Evolutionary conservation across 2,888 invertebrate genomes (phyloP), one percentile per base, ranked within the genome.

Genomic region (Microplitis manilae): DNA sequence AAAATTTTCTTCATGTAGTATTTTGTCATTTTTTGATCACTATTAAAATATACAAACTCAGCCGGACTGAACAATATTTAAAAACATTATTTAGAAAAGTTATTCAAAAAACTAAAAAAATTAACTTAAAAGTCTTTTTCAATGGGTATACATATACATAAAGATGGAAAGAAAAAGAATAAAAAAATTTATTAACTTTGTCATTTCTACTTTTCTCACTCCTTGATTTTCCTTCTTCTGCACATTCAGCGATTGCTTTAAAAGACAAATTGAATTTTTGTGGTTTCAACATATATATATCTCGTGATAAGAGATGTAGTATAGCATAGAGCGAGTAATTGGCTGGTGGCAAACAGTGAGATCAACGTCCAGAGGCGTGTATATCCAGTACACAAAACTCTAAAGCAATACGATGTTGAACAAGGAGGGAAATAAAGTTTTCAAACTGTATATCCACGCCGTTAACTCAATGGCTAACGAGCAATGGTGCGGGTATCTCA

Each of bases 181-280:
- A 50, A 5, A 1, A 9, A 9, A 65, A 72, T 77, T 79, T 79
- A 76, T 80, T 73, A 79, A 80, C 80, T 69, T 59, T 76, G 9
- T 62, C 39, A n/a, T 30, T 39, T 60, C 6, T n/a, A 8, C 9
- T 50, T 50, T 50, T 71, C 38, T 40, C 7, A 30, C 62, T 50
- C 69, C 61, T 50, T 50, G 6, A 39, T 38, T 59, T 17, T 59
- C 39, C 13, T n/a, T 5, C 59, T 15, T 68, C 6, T 68, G 20
- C 7, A 38, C 30, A 17, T 41, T 20, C n/a, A 17, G 65, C 65
- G 9, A 41, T 73, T 8, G 20, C 50, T 67, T 17, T 15, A 40
- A 73, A 79, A 79, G 81, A 81, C 73, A 81, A 84, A 84, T 83
- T 80, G 81, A 83, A 83, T 84, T 83, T 79, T 75, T 69, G 50